phyloP scores from a whole-genome alignment of 2,113 vertebrate genomes.

The Zapornia atra region DNA sequence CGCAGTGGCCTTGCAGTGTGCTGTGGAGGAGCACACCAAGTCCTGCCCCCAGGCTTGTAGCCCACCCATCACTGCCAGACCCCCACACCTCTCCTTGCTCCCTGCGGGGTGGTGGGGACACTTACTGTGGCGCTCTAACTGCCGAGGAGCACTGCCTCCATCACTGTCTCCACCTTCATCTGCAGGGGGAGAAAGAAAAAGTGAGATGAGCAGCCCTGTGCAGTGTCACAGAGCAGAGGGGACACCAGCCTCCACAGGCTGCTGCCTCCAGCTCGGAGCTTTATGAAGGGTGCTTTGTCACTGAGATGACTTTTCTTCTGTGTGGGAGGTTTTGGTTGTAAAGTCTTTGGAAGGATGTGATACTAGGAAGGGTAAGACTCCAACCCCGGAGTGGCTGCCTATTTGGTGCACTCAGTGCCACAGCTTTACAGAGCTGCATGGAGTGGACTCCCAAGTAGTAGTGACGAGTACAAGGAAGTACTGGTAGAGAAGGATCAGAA shows the following conservation, averaged over 20 bases:
- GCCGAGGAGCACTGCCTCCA: not conserved
- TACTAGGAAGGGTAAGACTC: not conserved
- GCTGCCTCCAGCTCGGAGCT: not conserved
- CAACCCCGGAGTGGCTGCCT: not conserved
- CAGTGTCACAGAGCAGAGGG: not conserved
- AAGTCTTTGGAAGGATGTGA: not conserved
- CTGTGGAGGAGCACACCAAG: not conserved
- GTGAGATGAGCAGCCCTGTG: not conserved
- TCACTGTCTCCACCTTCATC: not conserved
- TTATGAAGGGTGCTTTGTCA: not conserved
- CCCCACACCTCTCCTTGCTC: not conserved
- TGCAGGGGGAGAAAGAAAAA: not conserved
- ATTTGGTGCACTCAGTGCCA: not conserved
- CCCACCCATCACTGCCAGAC: not conserved
- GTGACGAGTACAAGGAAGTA: not conserved
- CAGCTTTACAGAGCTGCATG: not conserved
- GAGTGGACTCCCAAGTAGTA: not conserved
- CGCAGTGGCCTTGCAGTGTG: not conserved
- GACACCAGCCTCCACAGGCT: not conserved
- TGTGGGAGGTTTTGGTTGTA: not conserved
- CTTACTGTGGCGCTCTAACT: not conserved
- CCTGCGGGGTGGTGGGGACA: fast-evolving
- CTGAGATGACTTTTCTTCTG: not conserved
- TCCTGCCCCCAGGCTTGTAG: not conserved
- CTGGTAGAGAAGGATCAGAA: not conserved